Base-by-base conservation (phyloP, 2,113 vertebrate species). In the Romanogobio albipinnatus region DNA sequence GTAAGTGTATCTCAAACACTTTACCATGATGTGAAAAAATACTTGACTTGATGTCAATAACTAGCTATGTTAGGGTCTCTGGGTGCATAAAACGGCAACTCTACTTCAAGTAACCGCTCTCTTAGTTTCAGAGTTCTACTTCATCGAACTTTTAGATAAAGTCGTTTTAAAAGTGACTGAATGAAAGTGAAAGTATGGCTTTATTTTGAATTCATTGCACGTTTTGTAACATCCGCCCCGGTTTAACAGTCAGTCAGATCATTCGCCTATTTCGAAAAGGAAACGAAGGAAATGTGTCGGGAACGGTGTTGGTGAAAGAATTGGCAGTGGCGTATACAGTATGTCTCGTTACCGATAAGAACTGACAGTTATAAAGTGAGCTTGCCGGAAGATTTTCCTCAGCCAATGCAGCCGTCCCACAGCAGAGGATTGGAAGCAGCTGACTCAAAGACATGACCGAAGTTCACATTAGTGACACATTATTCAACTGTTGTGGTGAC, bases 381-480 rank as follows among this genome's bases (percentile, higher is more conserved):
- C 26, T 56, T 78, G 51, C 51, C 53, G 56, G 33, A 19, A 49
- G 59, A 70, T 14, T 82, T 66, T 53, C 47, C 26, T 43, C 66
- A 58, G 29, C 66, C 47, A 36, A 56, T 70, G 17, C 66, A 78
- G 53, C 53, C 47, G 14, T 29, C 47, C 74, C 45, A 8, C 17
- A 45, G 45, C n/a, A 51, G 61, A 64, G 61, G 24, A 73, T 73
- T 82, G 81, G 47, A 58, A 36, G 81, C 22, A 56, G 76, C 62
- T 49, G 76, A 76, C 22, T 77, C 33, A 53, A 56, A 77, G 61
- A 68, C 73, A 84, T n/a, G 83, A 84, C 15, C 84, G 39, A 85
- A 85, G 84, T 79, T 79, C 84, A 71, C 76, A 33, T 71, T 79
- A 71, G 62, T 85, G 76, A 85, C 83, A 82, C 33, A 84, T 84